Conservation (phyloP, 2,113 vertebrate genomes). For the Cinclus mexicanus region DNA sequence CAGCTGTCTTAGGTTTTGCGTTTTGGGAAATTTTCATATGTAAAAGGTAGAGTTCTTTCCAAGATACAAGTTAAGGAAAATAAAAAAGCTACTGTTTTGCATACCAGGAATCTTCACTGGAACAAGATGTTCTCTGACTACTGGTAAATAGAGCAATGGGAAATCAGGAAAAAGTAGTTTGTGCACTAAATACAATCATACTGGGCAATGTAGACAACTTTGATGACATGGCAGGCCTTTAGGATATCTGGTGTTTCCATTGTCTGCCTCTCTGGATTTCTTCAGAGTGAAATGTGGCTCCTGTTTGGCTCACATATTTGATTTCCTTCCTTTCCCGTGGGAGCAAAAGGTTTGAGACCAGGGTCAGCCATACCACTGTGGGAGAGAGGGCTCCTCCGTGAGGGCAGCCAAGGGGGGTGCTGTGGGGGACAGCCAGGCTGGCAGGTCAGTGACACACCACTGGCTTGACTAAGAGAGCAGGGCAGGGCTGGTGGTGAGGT, state of each 20-base stretch:
- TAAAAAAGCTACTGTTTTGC: not conserved
- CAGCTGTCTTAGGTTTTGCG: not conserved
- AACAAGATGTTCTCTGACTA: not conserved
- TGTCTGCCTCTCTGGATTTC: not conserved
- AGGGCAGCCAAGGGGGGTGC: not conserved
- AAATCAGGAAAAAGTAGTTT: not conserved
- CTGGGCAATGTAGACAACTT: not conserved
- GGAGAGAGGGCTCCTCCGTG: rapidly evolving
- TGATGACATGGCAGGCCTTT: not conserved
- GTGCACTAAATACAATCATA: not conserved
- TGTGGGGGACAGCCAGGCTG: not conserved
- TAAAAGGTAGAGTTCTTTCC: not conserved
- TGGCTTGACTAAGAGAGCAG: rapidly evolving
- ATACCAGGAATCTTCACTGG: not conserved
- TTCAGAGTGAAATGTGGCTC: not conserved
- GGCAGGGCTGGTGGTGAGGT: rapidly evolving
- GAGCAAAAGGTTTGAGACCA: not conserved
- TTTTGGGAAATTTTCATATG: not conserved
- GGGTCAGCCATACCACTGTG: no score
- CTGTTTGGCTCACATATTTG: not conserved
- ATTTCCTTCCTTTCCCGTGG: not conserved
- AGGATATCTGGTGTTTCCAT: not conserved
- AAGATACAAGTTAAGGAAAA: not conserved
- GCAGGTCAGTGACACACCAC: not conserved
- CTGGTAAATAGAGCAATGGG: not conserved